phyloP scores from a whole-genome alignment of 1,140 invertebrate species.

The Drosophila serrata region DNA sequence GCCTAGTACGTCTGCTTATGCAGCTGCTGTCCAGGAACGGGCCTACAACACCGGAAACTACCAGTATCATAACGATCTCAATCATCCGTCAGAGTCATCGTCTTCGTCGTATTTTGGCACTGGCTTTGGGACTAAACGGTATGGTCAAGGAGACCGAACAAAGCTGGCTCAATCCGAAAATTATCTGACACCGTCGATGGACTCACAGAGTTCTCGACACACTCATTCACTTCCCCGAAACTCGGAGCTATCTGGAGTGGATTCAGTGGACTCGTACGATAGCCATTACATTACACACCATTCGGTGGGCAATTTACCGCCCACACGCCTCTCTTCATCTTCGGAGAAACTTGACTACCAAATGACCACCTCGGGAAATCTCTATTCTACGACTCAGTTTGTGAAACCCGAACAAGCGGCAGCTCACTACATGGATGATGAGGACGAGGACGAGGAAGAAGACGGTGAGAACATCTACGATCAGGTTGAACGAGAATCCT shows the following conservation, averaged over 20 bases:
- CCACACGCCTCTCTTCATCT: conserved; percentile 59
- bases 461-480: conserved; percentile 81
- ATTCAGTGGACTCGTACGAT: conserved; percentile 84
- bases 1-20: conserved; percentile 66
- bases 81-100: conserved; percentile 81
- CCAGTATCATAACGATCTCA: conserved; percentile 83
- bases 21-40: conserved; percentile 67
- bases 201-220: conserved; percentile 78
- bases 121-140: conserved; percentile 76
- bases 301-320: conserved; percentile 69
- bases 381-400: conserved; percentile 86
- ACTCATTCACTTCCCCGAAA: conserved; percentile 84
- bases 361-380: conserved; percentile 86
- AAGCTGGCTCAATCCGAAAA: conserved; percentile 80
- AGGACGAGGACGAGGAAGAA: conserved; percentile 72
- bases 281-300: conserved; percentile 84
- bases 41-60: conserved; percentile 72
- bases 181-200: conserved; percentile 78
- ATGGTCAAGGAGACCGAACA: conserved; percentile 50
- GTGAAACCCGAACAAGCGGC: conserved; percentile 77
- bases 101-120: conserved; percentile 83
- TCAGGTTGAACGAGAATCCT: conserved; percentile 85
- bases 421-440: conserved; percentile 73
- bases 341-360: conserved; percentile 87
- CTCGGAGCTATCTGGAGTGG: conserved; percentile 79